Evolutionary conservation across 2,888 invertebrate species (phyloP).

Genomic region (Diadegma fenestrale): DNA sequence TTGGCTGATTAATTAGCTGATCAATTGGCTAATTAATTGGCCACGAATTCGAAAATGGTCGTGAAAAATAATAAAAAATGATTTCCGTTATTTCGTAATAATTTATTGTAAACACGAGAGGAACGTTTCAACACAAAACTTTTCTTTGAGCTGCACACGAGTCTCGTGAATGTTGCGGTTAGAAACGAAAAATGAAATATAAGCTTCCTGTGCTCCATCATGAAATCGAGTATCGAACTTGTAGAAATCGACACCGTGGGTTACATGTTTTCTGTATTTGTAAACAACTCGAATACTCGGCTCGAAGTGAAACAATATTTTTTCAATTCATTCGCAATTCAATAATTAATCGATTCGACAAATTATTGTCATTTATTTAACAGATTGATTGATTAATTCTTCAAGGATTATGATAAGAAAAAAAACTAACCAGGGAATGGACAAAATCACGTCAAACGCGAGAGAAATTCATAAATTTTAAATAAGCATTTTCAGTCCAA

Average conservation of each 20-base stretch:
- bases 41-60: background rate
- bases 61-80: background rate
- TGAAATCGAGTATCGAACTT: conserved; percentile 68
- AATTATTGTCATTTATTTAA: too few relatives aligned
- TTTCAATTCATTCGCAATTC: background rate
- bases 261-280: background rate
- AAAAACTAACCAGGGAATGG: background rate
- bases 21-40: too few relatives aligned
- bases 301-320: conserved; percentile 2
- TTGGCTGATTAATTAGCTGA: too few relatives aligned
- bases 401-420: background rate
- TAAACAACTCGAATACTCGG: conserved; percentile 35
- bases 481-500: too few relatives aligned
- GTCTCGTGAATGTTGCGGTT: conserved; percentile 34
- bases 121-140: conserved; percentile 38
- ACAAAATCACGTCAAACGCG: too few relatives aligned
- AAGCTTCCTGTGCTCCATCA: conserved; percentile 26
- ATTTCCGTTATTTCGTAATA: background rate
- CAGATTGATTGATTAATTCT: too few relatives aligned
- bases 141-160: conserved; percentile 52
- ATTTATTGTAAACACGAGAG: background rate
- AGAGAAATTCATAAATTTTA: background rate
- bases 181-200: conserved; percentile 26
- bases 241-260: conserved; percentile 73
- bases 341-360: too few relatives aligned